Conservation (phyloP, 2,113 vertebrate species). For the Scalopus aquaticus region DNA sequence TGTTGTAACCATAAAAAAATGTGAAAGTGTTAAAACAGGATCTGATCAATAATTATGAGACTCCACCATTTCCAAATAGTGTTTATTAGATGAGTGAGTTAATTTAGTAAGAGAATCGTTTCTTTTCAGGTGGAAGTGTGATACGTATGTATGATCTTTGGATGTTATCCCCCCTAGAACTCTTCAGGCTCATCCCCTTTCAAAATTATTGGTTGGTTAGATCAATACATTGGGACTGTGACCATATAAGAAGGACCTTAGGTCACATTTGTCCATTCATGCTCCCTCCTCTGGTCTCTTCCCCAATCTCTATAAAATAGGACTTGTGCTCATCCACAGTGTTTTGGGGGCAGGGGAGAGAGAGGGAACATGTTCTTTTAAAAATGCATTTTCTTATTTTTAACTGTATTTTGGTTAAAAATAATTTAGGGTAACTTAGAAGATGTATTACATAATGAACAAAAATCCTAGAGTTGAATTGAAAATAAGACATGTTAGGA, state of each 20-base stretch:
- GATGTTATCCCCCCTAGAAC: neutral
- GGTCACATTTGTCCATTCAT: neutral
- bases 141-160: neutral
- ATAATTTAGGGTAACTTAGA: neutral
- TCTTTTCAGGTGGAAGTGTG: neutral
- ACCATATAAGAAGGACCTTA: neutral
- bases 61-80: neutral
- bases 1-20: neutral
- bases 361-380: neutral
- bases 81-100: neutral
- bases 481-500: constrained; percentile 19
- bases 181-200: neutral
- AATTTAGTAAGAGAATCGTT: constrained; percentile 3
- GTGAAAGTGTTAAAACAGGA: neutral
- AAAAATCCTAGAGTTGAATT: constrained; percentile 15
- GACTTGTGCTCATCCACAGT: neutral
- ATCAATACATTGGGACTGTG: neutral
- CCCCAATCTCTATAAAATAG: neutral
- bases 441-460: neutral
- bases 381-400: constrained; percentile 8
- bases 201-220: neutral
- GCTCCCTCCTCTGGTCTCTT: fast-evolving
- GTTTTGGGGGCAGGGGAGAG: neutral
- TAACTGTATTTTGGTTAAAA: neutral
- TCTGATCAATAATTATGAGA: neutral